These are phyloP conservation scores for Halcyon malimbica DNA, from an alignment of 2,113 vertebrate genomes.

Conservation along the genomic window DNA sequence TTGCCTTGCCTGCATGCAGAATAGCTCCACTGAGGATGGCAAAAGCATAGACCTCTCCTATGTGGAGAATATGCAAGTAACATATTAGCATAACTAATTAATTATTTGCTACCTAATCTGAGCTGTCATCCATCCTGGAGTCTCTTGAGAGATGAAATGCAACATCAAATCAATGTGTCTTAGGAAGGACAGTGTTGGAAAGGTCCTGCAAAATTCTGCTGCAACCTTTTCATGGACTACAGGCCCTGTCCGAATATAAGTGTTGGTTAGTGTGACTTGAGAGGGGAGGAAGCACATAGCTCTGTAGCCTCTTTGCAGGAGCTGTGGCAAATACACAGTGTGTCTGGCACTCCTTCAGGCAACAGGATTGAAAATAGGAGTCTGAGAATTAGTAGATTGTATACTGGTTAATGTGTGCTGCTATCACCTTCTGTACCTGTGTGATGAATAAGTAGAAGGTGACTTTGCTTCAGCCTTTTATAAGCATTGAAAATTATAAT, in stretches of 20 bases:
- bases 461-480: neutral
- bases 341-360: neutral
- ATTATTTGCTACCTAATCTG: neutral
- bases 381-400: neutral
- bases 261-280: too few relatives aligned
- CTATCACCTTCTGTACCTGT: neutral
- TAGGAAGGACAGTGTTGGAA: neutral
- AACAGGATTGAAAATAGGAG: neutral
- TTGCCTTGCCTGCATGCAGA: neutral
- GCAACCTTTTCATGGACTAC: neutral
- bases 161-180: neutral
- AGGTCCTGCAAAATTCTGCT: neutral
- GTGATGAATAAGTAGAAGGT: neutral
- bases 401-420: neutral
- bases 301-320: neutral
- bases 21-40: neutral
- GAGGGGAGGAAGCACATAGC: rapidly evolving
- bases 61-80: neutral
- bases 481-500: neutral
- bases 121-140: neutral
- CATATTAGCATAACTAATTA: neutral
- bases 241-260: neutral
- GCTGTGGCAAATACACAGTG: neutral
- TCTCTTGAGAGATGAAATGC: neutral
- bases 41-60: neutral